Conservation (phyloP, 1,140 invertebrate genomes). For the Linepithema humile region DNA sequence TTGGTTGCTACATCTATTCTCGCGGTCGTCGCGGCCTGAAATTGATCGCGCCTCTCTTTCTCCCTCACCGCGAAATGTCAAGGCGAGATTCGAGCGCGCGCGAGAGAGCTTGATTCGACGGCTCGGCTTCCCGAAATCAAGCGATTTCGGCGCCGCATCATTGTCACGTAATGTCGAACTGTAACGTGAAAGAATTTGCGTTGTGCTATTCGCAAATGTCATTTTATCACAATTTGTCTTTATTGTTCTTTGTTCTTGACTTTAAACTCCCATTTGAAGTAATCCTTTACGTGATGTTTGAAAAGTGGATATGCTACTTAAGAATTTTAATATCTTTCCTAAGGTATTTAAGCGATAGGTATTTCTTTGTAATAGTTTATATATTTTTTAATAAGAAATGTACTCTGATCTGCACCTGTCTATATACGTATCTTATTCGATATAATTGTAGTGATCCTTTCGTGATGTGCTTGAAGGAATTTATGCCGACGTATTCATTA, state of each 20-base stretch:
- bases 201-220: neutral
- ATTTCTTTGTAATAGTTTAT: neutral
- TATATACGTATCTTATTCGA: no score
- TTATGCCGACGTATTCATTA: neutral
- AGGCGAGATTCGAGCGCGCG: constrained; percentile 22
- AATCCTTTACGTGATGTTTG: neutral
- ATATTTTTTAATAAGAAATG: neutral
- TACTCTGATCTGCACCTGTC: neutral
- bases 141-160: constrained; percentile 4
- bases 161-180: constrained; percentile 2
- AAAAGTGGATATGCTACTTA: neutral
- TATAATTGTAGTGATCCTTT: neutral
- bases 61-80: constrained; percentile 48
- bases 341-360: neutral
- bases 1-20: constrained; percentile 45
- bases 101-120: neutral
- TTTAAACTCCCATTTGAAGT: constrained; percentile 4
- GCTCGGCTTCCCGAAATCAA: constrained; percentile 11
- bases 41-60: constrained; percentile 35
- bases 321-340: neutral
- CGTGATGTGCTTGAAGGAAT: neutral
- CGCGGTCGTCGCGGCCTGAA: constrained; percentile 35
- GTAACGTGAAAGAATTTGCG: constrained; percentile 60
- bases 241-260: neutral
- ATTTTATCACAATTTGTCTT: constrained; percentile 8